These are phyloP conservation scores for Falco peregrinus DNA, from an alignment of 2,797 vertebrate genomes.

Conservation along the genomic window DNA sequence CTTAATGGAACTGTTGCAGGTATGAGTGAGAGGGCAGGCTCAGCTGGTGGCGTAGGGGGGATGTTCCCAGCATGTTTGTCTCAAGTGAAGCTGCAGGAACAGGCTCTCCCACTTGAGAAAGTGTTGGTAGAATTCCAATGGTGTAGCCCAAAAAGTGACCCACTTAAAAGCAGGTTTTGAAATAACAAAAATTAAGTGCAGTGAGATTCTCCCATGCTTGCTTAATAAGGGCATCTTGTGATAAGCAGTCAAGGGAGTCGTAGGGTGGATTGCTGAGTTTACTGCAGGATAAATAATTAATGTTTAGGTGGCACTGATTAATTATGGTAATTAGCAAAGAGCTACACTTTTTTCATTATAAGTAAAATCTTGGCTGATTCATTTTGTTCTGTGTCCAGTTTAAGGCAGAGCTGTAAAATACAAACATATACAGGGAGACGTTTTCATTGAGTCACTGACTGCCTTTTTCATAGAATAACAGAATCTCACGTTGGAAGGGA, in stretches of 20 bases:
- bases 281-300: conserved; percentile 50
- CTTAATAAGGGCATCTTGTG: not conserved
- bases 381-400: not conserved
- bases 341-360: not conserved
- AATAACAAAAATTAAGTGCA: not conserved
- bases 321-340: conserved; percentile 11
- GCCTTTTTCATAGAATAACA: not conserved
- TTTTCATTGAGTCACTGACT: not conserved
- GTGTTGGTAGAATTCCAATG: not conserved
- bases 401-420: not conserved
- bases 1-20: not conserved
- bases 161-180: not conserved
- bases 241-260: not conserved
- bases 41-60: not conserved
- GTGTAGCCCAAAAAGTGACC: not conserved
- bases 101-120: fast-evolving
- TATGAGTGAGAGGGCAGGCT: not conserved
- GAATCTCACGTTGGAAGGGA: not conserved
- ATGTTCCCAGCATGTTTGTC: not conserved
- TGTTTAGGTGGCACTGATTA: conserved; percentile 32
- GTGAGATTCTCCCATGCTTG: not conserved
- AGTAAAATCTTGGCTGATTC: not conserved
- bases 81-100: not conserved
- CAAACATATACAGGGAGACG: not conserved
- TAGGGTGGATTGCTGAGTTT: not conserved